phyloP scores from a whole-genome alignment of 2,113 vertebrate genomes.

The Anser cygnoides region DNA sequence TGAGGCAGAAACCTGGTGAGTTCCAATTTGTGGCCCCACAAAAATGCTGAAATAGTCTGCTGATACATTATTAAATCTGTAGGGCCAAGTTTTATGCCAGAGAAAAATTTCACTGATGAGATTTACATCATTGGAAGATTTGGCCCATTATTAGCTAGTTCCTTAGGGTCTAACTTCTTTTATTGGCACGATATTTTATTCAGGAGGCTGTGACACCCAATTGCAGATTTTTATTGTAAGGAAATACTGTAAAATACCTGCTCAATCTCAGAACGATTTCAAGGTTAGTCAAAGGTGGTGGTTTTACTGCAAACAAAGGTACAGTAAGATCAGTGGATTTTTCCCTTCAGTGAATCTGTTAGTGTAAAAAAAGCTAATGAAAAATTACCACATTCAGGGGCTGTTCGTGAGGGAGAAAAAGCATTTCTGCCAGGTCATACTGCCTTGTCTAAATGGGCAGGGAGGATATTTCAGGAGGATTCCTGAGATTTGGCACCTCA shows the following conservation, averaged over 20 bases:
- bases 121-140: not conserved
- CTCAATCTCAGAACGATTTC: not conserved
- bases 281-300: not conserved
- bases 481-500: not conserved
- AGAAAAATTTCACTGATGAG: not conserved
- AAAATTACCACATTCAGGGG: not conserved
- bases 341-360: not conserved
- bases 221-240: not conserved
- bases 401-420: not conserved
- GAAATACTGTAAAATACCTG: not conserved
- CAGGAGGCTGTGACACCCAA: not conserved
- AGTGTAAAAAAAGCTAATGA: not conserved
- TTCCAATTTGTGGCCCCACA: not conserved
- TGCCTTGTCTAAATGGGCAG: not conserved
- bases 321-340: not conserved
- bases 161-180: not conserved
- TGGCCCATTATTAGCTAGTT: not conserved
- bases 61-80: not conserved
- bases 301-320: not conserved
- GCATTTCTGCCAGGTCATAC: not conserved
- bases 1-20: not conserved
- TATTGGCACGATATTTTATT: not conserved
- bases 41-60: constrained; percentile 28
- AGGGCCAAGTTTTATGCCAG: not conserved
- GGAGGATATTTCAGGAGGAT: not conserved